phyloP scores from a whole-genome alignment of 1,140 invertebrate genomes.

The Rhagoletis zephyria region DNA sequence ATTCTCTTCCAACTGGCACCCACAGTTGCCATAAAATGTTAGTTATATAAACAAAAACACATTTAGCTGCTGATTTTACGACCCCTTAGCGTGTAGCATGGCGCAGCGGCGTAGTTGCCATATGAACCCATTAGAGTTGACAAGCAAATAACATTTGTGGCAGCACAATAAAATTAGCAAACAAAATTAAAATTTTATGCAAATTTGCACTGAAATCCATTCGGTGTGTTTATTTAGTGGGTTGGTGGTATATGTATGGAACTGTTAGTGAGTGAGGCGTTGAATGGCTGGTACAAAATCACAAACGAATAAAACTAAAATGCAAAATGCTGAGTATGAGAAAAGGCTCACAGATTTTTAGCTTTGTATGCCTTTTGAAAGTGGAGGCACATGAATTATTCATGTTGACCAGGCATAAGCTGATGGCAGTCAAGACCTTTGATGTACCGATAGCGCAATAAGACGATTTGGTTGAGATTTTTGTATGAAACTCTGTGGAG shows the following conservation, averaged over 20 bases:
- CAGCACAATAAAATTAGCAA: constrained; percentile 38
- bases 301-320: neutral
- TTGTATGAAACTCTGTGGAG: no score
- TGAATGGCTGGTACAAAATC: neutral
- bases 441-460: no score
- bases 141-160: constrained; percentile 41
- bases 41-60: constrained; percentile 43
- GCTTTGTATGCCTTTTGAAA: neutral
- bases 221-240: constrained; percentile 3
- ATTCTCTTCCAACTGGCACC: neutral
- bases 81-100: neutral
- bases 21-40: constrained; percentile 6
- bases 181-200: constrained; percentile 47
- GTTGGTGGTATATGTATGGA: neutral
- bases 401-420: neutral
- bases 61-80: constrained; percentile 35
- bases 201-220: constrained; percentile 21
- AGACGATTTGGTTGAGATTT: no score
- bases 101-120: neutral
- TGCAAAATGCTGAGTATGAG: neutral
- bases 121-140: constrained; percentile 44
- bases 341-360: neutral
- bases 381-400: constrained; percentile 33
- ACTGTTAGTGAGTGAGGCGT: neutral
- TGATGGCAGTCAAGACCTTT: neutral